Evolutionary conservation across 2,797 vertebrate species (phyloP), one percentile per base, ranked within the genome.

Genomic region (Gymnoscopelus braueri): DNA sequence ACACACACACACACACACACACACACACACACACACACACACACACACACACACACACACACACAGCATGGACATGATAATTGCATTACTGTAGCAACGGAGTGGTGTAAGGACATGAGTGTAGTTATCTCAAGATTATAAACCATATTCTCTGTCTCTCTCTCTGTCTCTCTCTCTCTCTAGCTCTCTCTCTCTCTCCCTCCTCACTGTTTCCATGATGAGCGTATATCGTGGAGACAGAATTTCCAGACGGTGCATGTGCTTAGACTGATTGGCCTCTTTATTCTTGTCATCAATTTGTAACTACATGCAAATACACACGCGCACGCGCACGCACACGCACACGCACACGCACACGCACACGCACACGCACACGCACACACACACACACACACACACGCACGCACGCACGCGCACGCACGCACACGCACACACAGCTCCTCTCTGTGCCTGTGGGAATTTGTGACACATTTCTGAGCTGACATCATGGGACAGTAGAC

Each of bases 41-140:
- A 65, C 58, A 75, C 65, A 65, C 39, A 7, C 51, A 65, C 60
- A 56, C 23, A 57, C 55, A 65, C 63, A 70, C 77, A 70, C 79
- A 61, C 74, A 73, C 69, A 79, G 73, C 69, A 39, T 1, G 69
- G 77, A 79, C 77, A 75, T 60, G 75, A 75, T 82, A 67, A 69
- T 57, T 70, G 72, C 23, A 84, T 90, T 86, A 65, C 87, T 65
- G 15, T 80, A 69, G 87, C 84, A 89, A 84, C 84, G 53, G 19
- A 72, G 71, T 35, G 61, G 70, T 44, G 57, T 47, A 55, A 75
- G 64, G 39, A 12, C 35, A 63, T 44, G 15, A 13, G 26, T 14
- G 26, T 14, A 1, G 51, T 74, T 52, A 55, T 71, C 60, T 39
- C 39, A 15, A 79, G 59, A n/a, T 82, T 82, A 6, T 80, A 72